Evolutionary conservation across 1,140 invertebrate genomes (phyloP), one percentile per base, ranked within the genome.

Genomic region (Theocolax elegans): DNA sequence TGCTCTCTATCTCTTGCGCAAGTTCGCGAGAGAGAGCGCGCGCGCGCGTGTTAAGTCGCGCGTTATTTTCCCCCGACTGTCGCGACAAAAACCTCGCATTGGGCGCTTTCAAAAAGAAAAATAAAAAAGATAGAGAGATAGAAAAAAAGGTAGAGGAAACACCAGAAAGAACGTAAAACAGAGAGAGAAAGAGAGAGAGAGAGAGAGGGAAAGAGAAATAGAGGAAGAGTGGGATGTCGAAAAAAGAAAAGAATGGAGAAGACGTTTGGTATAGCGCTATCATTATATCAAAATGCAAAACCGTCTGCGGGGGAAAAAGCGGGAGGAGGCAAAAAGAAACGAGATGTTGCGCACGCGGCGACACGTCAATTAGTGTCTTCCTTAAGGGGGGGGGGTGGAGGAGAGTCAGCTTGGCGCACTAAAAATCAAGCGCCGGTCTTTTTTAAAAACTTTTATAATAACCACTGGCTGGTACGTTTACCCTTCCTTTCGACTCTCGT

Each of bases 201-300:
- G 7, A 13, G 6, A 6, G 4, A 35, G 31, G 4, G 4, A 35
- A 6, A 13, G 23, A 15, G 4, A 53, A 53, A 27, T 27, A 53
- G 46, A 48, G 46, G 23, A 17, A 48, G 13, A 54, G 29, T 25
- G 9, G 12, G 1, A 19, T 9, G 21, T 2, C 4, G 54, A 58
- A 38, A 58, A 40, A 58, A 17, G 17, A 21, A 40, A 38, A 15
- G 54, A 3, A 6, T n/a, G 35, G 3, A 13, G 21, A 10, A 23
- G 48, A 6, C 6, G 6, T 15, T 35, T 6, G 31, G 4, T 35
- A 35, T 35, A 13, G 23, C 27, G 4, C 19, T 1, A 35, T 40
- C 56, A 59, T 59, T 42, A 44, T 40, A 56, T 31, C 27, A 56
- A 51, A 51, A 51, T 51, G 53, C 9, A 35, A 38, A 56, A 56